Base-by-base conservation (phyloP, 1,140 invertebrate genomes). In the Lethocerus indicus region DNA sequence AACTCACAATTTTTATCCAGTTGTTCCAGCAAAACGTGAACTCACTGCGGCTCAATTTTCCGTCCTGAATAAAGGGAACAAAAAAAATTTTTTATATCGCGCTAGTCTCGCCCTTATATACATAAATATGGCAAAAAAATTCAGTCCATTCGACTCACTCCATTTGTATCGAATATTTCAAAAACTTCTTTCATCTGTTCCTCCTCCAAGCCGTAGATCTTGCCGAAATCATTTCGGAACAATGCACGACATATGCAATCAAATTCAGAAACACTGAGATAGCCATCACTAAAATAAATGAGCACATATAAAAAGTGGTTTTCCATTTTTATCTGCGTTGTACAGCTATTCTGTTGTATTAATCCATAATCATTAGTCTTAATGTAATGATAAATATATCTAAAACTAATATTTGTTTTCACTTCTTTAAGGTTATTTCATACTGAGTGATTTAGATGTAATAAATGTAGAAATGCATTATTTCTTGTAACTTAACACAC, bases 191-290 rank as follows among this genome's bases (percentile, higher is more conserved):
- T 66, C n/a, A 85, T 68, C 56, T 76, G 75, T 25, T 79, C 71
- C 41, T 78, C 71, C 12, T 79, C 73, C 32, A 90, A 63, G n/a
- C 73, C 73, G 59, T 92, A 92, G 57, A 89, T 80, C 60, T 83
- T 80, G 1, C 87, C 87, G 53, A 75, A 75, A 59, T 87, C 83
- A 62, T 90, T 88, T 4, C 86, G 73, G 66, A 91, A 91, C 36
- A 91, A 64, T 0, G 86, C 83, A 53, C 83, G 76, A 60, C 83
- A 87, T 60, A 91, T 77, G 23, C 82, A 65, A 27, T 76, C 74
- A 63, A 90, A 90, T 67, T 90, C 87, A 1, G 72, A 67, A 18
- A 83, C 63, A 57, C 78, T 83, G 51, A 90, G 65, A 58, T 75
- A 78, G 28, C 83, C 84, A 67, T 91, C 86, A 36, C 81, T 83